Base-by-base conservation (phyloP, 2,888 invertebrate genomes). In the Nysson spinosus region DNA sequence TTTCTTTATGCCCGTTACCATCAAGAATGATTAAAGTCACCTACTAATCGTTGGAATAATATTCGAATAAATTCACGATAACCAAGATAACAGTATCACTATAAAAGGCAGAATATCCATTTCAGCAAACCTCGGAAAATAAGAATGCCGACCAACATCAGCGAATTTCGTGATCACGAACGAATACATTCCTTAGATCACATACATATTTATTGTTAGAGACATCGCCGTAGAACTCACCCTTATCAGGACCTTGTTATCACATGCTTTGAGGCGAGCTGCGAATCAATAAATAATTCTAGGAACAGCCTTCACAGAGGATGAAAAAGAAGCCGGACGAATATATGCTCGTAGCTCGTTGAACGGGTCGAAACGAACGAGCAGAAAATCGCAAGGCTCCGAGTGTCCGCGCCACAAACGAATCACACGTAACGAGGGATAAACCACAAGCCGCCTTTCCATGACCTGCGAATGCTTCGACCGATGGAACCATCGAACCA, bases 371-470 rank as follows among this genome's bases (percentile, higher is more conserved):
- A 49, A 64, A 56, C 57, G 66, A 66, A 66, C 43, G 30, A 44
- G 55, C n/a, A 75, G 75, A 61, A 75, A 72, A 66, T 68, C 70
- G 56, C 63, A 42, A 3, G 56, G 43, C 52, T 39, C 43, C 51
- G 62, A 74, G 37, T 47, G 61, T 61, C 63, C 62, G 40, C 55
- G 67, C 77, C 72, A 70, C 80, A 73, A 79, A 80, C 80, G 78
- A 79, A 80, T 80, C 74, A 72, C 75, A 69, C 65, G 75, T 80
- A 80, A 80, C 75, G 80, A 78, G 79, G 77, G 70, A 76, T 72
- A 76, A 79, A 80, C 79, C 80, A 65, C 75, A 79, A 63, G 64
- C 71, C 58, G 28, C 55, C 69, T 67, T 42, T 32, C n/a, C n/a
- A n/a, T n/a, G n/a, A n/a, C n/a, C 63, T 42, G 47, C 61, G 52